These are phyloP conservation scores for Adelosebastes latens DNA, from an alignment of 2,797 vertebrate genomes.

Conservation along the genomic window DNA sequence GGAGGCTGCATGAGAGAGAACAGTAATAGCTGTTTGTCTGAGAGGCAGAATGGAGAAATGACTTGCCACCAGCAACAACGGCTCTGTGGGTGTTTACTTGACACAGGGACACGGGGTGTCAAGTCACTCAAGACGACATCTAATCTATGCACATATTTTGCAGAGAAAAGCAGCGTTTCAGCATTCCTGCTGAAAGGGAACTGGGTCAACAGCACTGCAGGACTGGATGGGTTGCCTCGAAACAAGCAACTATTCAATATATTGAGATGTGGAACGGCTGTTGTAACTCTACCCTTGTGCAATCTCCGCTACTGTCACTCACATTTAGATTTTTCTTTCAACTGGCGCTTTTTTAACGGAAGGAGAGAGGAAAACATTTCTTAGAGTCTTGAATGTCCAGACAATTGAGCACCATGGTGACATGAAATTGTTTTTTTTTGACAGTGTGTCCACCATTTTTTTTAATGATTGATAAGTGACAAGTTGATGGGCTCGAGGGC, in stretches of 20 bases:
- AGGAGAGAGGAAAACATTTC: constrained; percentile 10
- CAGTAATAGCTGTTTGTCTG: constrained; percentile 64
- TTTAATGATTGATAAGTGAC: constrained; percentile 33
- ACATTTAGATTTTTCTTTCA: constrained; percentile 28
- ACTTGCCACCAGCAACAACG: constrained; percentile 55
- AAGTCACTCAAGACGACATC: constrained; percentile 35
- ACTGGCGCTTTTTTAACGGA: constrained; percentile 17
- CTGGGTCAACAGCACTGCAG: not conserved
- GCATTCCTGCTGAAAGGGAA: constrained; percentile 4
- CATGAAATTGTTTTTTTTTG: constrained; percentile 30
- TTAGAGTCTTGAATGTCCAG: constrained; percentile 13
- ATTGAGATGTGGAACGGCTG: not conserved
- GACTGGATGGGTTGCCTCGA: not conserved
- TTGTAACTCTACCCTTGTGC: constrained; percentile 7
- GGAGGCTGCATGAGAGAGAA: constrained; percentile 54
- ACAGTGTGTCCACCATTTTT: constrained; percentile 17
- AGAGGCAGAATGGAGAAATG: constrained; percentile 52
- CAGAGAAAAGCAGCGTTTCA: not conserved
- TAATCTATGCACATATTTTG: constrained; percentile 35
- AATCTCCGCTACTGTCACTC: constrained; percentile 51
- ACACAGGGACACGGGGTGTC: constrained; percentile 37
- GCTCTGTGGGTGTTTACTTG: constrained; percentile 65
- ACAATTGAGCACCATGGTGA: constrained; percentile 13
- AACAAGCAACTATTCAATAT: constrained; percentile 16
- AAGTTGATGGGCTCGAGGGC: not conserved